Evolutionary conservation across 2,888 invertebrate species (phyloP), one percentile per base, ranked within the genome.

Genomic region (Cataglyphis albicans): DNA sequence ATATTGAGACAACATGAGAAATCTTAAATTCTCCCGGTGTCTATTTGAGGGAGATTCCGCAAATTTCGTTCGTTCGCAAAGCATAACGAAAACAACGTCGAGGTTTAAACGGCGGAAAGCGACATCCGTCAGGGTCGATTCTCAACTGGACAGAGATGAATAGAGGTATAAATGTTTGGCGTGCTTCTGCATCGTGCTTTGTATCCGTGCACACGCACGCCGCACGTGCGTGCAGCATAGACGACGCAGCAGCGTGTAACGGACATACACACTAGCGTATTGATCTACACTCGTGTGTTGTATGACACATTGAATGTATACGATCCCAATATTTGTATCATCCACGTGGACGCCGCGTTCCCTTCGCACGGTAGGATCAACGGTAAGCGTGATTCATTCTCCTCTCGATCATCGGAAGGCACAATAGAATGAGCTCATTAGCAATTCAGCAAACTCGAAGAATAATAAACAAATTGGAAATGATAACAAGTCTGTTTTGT

Each of bases 151-250:
- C 59, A 18, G 72, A 75, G 84, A 88, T 88, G 86, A 87, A 88
- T 87, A 82, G 87, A 85, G 75, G 83, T 80, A 74, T 88, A 85
- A 87, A 87, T 88, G 86, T 82, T 82, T 81, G 59, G 84, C 81
- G 85, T 86, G 72, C 82, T 84, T 87, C 76, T 80, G 72, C 72
- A 80, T 44, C 59, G 44, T 59, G 72, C 72, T 72, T 80, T 72
- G 59, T 72, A 82, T 75, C 73, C 70, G 59, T 67, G 81, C 83
- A 85, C 89, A 88, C 86, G 89, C 18, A 80, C 84, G 85, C 81
- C 86, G 85, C 87, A 88, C 90, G 90, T 90, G 89, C 90, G 84
- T 87, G 55, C 75, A 74, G 41, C 72, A 84, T 84, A 75, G 55
- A 57, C 57, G 82, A 57, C 64, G 57, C 82, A 10, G 81, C 76